Conservation (phyloP, 1,140 invertebrate species). For the Trinorchestia longiramus region DNA sequence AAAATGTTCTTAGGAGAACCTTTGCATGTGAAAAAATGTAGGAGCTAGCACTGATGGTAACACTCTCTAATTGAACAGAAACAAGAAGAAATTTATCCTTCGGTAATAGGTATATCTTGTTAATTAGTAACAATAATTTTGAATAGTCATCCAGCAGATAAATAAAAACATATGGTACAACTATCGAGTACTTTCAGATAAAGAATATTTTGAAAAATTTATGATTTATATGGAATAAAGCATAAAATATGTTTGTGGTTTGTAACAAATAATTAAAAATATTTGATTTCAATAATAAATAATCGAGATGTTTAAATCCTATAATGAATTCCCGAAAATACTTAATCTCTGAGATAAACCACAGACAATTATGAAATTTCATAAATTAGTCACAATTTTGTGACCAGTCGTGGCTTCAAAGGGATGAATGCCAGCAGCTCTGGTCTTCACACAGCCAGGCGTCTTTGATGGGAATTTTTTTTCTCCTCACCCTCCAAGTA, state of each 20-base stretch:
- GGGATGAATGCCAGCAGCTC: not conserved
- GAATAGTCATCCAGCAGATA: no score
- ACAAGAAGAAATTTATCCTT: no score
- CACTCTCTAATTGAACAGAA: no score
- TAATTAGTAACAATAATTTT: no score
- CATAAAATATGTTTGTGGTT: not conserved
- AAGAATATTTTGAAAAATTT: not conserved
- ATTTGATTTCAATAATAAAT: not conserved
- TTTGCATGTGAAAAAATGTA: no score
- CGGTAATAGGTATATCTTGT: no score
- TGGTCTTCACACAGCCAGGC: conserved; percentile 1
- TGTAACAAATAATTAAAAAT: not conserved
- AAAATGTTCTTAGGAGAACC: no score
- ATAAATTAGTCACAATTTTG: not conserved
- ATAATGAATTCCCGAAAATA: not conserved
- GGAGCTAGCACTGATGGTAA: no score
- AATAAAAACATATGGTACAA: not conserved
- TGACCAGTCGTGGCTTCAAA: not conserved
- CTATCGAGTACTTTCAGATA: not conserved
- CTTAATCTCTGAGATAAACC: not conserved
- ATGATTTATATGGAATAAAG: not conserved
- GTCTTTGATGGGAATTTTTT: conserved; percentile 14
- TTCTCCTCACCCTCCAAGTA: not conserved
- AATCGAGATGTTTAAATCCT: not conserved
- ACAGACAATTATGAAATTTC: not conserved